These are phyloP conservation scores for Tetranychus truncatus DNA, from an alignment of 2,888 invertebrate genomes.

Conservation along the genomic window DNA sequence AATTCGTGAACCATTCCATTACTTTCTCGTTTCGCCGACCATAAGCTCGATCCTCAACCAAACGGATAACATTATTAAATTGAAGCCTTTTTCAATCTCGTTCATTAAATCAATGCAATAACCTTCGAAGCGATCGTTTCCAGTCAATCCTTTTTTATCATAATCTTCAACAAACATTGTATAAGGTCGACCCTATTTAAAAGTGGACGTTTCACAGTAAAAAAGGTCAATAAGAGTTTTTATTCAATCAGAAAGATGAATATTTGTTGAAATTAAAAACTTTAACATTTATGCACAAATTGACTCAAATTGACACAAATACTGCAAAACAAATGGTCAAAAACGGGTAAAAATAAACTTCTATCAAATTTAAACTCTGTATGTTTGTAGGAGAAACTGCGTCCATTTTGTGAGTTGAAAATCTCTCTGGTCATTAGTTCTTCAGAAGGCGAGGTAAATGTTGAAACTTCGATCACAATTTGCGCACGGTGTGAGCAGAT, in stretches of 20 bases:
- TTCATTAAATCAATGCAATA: conserved; percentile 81
- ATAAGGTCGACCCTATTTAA: conserved; percentile 58
- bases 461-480: no score
- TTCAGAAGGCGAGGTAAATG: no score
- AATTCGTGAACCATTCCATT: conserved; percentile 64
- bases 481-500: no score
- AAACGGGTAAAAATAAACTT: no score
- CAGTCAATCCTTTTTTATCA: conserved; percentile 36
- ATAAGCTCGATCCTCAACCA: conserved; percentile 67
- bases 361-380: no score
- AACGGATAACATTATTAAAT: conserved; percentile 29
- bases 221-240: no score
- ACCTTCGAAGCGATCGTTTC: conserved; percentile 64
- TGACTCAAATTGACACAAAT: no score
- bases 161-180: conserved; percentile 54
- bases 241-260: not conserved
- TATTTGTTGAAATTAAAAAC: not conserved
- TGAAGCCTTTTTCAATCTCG: conserved; percentile 45
- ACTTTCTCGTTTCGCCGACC: conserved; percentile 54
- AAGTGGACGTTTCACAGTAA: not conserved
- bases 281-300: no score
- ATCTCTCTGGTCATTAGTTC: no score
- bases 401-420: no score
- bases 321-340: no score
- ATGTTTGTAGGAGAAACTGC: no score